Evolutionary conservation across 2,888 invertebrate genomes (phyloP), one percentile per base, ranked within the genome.

Genomic region (Caenorhabditis japonica): DNA sequence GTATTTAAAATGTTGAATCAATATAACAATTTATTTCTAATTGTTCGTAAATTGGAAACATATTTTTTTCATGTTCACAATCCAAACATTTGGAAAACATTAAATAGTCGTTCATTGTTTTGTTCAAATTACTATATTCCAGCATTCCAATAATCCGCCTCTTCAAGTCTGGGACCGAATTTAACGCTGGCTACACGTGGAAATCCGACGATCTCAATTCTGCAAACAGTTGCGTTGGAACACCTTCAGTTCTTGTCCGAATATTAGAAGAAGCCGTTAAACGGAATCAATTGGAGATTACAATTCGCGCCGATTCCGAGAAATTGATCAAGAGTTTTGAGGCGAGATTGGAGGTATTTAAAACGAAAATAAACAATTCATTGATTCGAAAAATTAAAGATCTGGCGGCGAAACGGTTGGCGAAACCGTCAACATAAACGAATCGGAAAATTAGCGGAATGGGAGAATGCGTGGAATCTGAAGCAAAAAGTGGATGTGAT

Each of bases 391-490:
- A 33, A 27, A 17, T 34, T 51, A 5, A 12, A 68, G 59, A 47
- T 72, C 3, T 79, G 79, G 79, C 52, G 64, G 21, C 38, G 75
- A 49, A 75, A 59, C 46, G 74, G 72, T 7, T 79, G 79, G 79
- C 47, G 79, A n/a, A 79, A 74, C 38, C 61, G 69, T 7, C 49
- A 34, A 33, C 59, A 72, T 38, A 72, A 74, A 46, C 47, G 25
- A 13, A 60, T 76, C 17, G 47, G 21, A 4, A 51, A 64, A 33
- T 36, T 27, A n/a, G 52, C 53, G 15, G 53, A 61, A 25, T 78
- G 75, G 75, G 62, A 74, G 23, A 55, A 64, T 15, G 56, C 49
- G 21, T 70, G 70, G 60, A 44, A 62, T 15, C 41, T 76, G 19
- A 69, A 62, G 27, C 64, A 69, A 17, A 59, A 61, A 21, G 36